A percentile compares a stretch with the other conserved stretches of the same genome.
Evolutionary conservation across 2,888 invertebrate genomes (phyloP).

Genomic region (Encarsia formosa): DNA sequence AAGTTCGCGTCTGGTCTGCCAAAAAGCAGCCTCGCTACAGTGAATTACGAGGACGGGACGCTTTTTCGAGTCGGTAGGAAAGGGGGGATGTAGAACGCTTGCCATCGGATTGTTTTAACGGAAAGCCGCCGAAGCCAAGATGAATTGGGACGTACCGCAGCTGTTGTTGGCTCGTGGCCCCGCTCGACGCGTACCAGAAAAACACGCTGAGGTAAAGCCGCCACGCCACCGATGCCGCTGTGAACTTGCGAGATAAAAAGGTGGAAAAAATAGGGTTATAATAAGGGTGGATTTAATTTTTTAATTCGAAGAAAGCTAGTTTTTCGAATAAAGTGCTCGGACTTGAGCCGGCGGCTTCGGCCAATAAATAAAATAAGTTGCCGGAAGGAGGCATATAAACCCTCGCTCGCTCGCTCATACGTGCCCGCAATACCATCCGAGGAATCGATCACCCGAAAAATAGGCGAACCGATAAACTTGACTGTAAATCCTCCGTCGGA

Average conservation of each 20-base stretch:
- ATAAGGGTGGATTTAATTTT: no score
- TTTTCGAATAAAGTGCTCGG: no score
- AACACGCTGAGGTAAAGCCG: background rate
- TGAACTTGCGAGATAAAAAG: background rate
- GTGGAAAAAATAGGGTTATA: no score
- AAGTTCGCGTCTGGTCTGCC: slow-evolving; percentile 1
- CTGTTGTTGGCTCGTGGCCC: slow-evolving; percentile 20
- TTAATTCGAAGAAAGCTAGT: no score
- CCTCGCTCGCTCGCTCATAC: no score
- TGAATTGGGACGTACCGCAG: slow-evolving; percentile 19
- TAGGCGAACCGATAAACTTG: no score
- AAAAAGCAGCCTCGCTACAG: slow-evolving; percentile 8
- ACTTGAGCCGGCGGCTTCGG: no score
- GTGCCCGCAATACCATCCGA: no score
- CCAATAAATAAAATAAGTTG: no score
- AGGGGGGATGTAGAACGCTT: slow-evolving; percentile 3
- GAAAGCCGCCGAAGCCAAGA: slow-evolving; percentile 20
- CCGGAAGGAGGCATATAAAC: no score
- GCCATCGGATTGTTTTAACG: slow-evolving; percentile 20
- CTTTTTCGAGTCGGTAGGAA: slow-evolving; percentile 5
- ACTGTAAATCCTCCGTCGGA: slow-evolving; percentile 6
- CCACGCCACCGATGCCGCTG: no score
- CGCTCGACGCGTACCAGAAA: slow-evolving; percentile 9
- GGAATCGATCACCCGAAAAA: no score
- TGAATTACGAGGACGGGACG: slow-evolving; percentile 12